phyloP scores from a whole-genome alignment of 2,888 invertebrate genomes.

The Beris chalybata region DNA sequence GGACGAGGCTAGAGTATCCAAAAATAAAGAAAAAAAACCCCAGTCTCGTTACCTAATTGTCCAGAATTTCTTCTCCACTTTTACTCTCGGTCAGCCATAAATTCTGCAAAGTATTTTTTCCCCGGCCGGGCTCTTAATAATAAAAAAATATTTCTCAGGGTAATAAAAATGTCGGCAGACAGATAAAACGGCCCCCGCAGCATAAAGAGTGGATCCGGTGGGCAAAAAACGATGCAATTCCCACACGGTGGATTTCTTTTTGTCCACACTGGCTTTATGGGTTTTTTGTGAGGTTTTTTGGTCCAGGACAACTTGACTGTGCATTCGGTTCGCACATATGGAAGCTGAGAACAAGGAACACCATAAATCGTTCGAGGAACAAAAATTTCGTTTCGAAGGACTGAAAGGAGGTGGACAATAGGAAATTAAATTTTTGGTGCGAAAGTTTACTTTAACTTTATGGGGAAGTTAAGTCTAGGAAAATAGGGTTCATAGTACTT shows the following conservation, averaged over 20 bases:
- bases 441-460: too few species aligned
- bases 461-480: too few species aligned
- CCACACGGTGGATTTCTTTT: constrained; percentile 30
- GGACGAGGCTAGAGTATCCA: too few species aligned
- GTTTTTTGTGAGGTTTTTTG: constrained; percentile 17
- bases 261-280: neutral
- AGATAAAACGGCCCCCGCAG: constrained; percentile 35
- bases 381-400: too few species aligned
- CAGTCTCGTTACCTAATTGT: constrained; percentile 29
- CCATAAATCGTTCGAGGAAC: too few species aligned
- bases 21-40: constrained; percentile 8
- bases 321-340: neutral
- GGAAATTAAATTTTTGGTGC: too few species aligned
- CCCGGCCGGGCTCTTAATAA: constrained; percentile 22
- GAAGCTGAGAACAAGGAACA: too few species aligned
- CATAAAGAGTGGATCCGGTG: constrained; percentile 28
- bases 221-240: constrained; percentile 29
- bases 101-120: constrained; percentile 20
- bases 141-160: constrained; percentile 34
- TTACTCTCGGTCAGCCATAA: constrained; percentile 29
- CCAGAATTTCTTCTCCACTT: constrained; percentile 32
- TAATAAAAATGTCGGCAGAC: constrained; percentile 36
- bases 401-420: too few species aligned
- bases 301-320: neutral
- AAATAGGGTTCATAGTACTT: too few species aligned